Evolutionary conservation across 2,888 invertebrate genomes (phyloP).

Genomic region (Sphinx pinastri): DNA sequence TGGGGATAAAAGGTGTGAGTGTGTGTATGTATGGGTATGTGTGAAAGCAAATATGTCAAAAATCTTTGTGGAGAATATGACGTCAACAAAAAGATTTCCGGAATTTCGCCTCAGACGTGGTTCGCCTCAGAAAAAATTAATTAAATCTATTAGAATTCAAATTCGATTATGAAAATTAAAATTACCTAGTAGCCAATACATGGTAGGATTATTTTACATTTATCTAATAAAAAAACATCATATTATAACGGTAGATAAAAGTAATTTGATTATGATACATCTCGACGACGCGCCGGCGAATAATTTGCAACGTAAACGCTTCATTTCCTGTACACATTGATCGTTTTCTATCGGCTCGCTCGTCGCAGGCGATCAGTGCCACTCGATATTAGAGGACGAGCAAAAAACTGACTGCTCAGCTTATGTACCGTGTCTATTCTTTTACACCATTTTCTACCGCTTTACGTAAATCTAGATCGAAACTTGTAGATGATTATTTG

Average conservation of each 20-base stretch:
- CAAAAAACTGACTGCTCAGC: not conserved
- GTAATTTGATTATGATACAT: slow-evolving; percentile 4
- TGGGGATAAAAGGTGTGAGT: not conserved
- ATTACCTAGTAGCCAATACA: not conserved
- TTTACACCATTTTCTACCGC: not conserved
- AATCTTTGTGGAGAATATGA: not conserved
- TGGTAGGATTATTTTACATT: slow-evolving; percentile 5
- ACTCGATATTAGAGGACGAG: slow-evolving; percentile 26
- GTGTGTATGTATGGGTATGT: no score
- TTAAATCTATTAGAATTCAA: not conserved
- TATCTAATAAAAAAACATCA: not conserved
- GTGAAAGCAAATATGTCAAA: no score
- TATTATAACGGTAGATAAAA: not conserved
- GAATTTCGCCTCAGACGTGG: not conserved
- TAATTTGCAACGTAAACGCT: slow-evolving; percentile 5
- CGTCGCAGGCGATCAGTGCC: slow-evolving; percentile 14
- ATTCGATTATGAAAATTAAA: not conserved
- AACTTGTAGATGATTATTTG: not conserved
- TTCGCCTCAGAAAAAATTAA: not conserved
- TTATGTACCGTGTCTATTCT: not conserved
- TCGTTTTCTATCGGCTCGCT: slow-evolving; percentile 9
- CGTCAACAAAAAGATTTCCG: not conserved
- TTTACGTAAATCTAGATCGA: no score
- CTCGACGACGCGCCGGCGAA: not conserved
- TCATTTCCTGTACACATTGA: slow-evolving; percentile 20